A percentile compares a stretch with the other conserved stretches of the same genome.
These are phyloP conservation scores for Isichthys henryi DNA, from an alignment of 2,113 vertebrate species.

Conservation along the genomic window DNA sequence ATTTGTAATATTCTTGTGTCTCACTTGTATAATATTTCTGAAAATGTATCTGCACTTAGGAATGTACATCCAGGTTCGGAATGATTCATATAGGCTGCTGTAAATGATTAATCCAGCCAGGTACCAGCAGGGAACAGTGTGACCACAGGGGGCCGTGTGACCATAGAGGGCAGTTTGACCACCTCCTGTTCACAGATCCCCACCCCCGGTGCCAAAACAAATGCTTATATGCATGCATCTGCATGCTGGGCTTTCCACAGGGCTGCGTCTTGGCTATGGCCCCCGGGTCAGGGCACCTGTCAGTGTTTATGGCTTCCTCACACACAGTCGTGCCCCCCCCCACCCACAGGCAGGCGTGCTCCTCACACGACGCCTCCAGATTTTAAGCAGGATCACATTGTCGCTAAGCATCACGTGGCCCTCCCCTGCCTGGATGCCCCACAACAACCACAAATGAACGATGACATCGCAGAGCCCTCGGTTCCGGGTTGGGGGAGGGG, in stretches of 20 bases:
- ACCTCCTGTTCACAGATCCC: neutral
- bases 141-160: neutral
- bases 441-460: neutral
- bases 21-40: neutral
- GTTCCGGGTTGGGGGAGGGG: neutral
- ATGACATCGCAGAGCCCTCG: neutral
- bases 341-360: neutral
- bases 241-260: neutral
- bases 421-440: neutral
- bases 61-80: neutral
- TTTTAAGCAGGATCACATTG: neutral
- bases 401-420: neutral
- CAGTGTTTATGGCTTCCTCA: neutral
- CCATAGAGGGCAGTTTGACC: neutral
- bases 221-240: neutral
- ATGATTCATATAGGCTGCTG: neutral
- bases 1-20: neutral
- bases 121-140: neutral
- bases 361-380: neutral
- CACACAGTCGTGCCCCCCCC: neutral
- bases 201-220: neutral
- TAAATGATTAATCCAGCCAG: conserved; percentile 4
- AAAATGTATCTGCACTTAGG: neutral
- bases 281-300: neutral
- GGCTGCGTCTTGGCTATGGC: neutral